Evolutionary conservation across 2,113 vertebrate genomes (phyloP).

Genomic region (Ctenodactylus gundi): DNA sequence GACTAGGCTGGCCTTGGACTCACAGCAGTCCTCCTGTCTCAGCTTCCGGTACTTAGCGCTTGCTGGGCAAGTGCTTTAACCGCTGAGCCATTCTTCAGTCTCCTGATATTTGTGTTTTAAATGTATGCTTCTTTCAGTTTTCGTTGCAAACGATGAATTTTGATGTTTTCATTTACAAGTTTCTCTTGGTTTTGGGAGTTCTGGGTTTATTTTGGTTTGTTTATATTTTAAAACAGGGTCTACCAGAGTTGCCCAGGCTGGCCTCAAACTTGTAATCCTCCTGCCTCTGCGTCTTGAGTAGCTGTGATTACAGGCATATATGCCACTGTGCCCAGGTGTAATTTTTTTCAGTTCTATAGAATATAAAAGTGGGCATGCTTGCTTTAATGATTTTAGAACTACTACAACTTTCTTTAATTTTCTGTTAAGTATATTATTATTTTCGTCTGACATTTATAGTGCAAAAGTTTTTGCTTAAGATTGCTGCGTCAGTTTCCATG

Average conservation of each 20-base stretch:
- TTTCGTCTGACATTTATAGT: constrained; percentile 4
- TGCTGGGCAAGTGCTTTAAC: too few relatives aligned
- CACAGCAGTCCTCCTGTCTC: too few relatives aligned
- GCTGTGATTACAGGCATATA: not conserved
- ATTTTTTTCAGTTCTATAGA: constrained; percentile 7
- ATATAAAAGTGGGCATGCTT: constrained; percentile 32
- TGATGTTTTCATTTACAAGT: not conserved
- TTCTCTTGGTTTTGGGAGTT: not conserved
- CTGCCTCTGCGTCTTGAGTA: not conserved
- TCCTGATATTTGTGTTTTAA: constrained; percentile 18
- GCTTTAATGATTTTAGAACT: constrained; percentile 38
- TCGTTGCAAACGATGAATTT: not conserved
- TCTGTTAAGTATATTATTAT: constrained; percentile 9
- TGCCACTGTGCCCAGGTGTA: not conserved
- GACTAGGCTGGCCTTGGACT: too few relatives aligned
- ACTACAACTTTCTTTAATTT: not conserved
- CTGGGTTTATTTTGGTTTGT: not conserved
- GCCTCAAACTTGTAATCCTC: not conserved
- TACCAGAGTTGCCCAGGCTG: not conserved
- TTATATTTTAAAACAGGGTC: not conserved
- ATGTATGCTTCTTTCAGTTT: not conserved
- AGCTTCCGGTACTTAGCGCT: too few relatives aligned
- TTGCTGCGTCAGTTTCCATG: not conserved
- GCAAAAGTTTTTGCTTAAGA: constrained; percentile 39
- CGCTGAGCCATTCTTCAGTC: too few relatives aligned